Evolutionary conservation across 2,113 vertebrate species (phyloP), one percentile per base, ranked within the genome.

Genomic region (Pachyramphus minor): DNA sequence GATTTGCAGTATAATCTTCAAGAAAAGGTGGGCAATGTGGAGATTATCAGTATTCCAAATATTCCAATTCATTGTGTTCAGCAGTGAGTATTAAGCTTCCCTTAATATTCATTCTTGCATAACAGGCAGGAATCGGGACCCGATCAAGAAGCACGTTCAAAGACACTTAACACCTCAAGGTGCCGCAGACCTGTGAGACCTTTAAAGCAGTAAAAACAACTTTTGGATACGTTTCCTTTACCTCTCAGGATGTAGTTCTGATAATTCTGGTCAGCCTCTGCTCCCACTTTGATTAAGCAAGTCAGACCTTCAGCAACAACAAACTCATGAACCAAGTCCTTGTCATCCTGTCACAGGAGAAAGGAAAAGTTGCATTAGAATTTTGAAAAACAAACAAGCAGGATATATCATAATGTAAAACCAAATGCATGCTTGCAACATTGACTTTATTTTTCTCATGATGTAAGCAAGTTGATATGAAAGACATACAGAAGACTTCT

Each of bases 171-270:
- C 12, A 31, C 0, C 3, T 31, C 31, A 72, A 72, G 11, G 28
- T 73, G 39, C 12, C 44, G 67, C 11, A 91, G 42, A 89, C 7
- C 14, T 49, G 19, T 4, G 12, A 91, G 42, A 62, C n/a, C n/a
- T 88, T 67, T 53, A 45, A 25, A 77, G 69, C 41, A 88, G 56
- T 12, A 63, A 74, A 81, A 86, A 3, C 11, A 84, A 56, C 37
- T 83, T 84, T 22, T 41, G 24, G 14, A 59, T 64, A 23, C 19
- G 30, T 23, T 59, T 66, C 85, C 90, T 91, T 63, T 98, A 99
- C 99, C 99, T 98, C 99, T 99, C 90, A 99, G 98, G 93, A 99
- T 99, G 98, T 99, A 99, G 96, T 99, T 99, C 98, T 99, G 99
- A 96, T 99, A 99, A 97, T 99, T 99, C 98, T 99, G 99, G 97